Evolutionary conservation across 2,888 invertebrate genomes (phyloP).

Genomic region (Odontothrips loti): DNA sequence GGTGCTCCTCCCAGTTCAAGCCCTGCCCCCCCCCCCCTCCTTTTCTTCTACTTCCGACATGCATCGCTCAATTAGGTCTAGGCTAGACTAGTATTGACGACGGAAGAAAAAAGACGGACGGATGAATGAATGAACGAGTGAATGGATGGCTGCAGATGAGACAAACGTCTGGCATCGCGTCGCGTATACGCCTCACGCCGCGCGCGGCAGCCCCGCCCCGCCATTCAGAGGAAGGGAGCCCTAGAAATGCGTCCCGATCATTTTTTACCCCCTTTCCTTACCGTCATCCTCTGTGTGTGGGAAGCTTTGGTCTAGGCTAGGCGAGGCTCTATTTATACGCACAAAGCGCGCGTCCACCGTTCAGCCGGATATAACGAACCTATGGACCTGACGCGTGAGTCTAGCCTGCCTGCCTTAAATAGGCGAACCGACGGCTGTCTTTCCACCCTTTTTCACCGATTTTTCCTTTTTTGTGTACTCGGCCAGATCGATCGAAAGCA

Average conservation of each 20-base stretch:
- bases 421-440: not conserved
- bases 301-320: constrained; percentile 18
- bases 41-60: not conserved
- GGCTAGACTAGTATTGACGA: not conserved
- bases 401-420: no score
- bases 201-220: not conserved
- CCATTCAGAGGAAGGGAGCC: not conserved
- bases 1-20: not conserved
- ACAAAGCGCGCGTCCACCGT: constrained; percentile 17
- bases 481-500: no score
- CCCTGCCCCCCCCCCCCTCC: no score
- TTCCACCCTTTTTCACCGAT: not conserved
- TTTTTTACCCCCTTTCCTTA: not conserved
- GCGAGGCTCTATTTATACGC: constrained; percentile 2
- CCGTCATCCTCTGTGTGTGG: not conserved
- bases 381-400: no score
- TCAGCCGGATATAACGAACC: constrained; percentile 9
- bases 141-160: not conserved
- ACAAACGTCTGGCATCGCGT: not conserved
- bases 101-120: not conserved
- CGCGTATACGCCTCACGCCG: not conserved
- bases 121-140: not conserved
- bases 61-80: constrained; percentile 1
- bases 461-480: not conserved
- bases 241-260: not conserved